Conservation (phyloP, 2,113 vertebrate genomes). For the Forbesichthys agassizii region DNA sequence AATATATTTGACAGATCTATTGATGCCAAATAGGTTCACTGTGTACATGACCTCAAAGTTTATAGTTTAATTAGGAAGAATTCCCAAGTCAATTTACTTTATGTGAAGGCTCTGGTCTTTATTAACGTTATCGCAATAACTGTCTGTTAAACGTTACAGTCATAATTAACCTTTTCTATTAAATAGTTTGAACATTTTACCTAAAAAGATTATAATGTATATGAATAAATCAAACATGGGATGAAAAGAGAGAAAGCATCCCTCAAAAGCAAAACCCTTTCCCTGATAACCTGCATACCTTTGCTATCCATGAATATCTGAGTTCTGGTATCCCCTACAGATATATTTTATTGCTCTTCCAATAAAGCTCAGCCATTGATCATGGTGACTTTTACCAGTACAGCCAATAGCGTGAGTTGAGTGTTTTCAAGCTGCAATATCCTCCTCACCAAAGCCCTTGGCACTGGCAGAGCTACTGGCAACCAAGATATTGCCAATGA, state of each 20-base stretch:
- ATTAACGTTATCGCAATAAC: constrained; percentile 20
- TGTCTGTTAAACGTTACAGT: constrained; percentile 20
- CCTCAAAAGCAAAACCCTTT: too few relatives aligned
- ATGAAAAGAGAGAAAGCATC: neutral
- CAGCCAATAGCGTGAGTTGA: too few relatives aligned
- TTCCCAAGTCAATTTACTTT: constrained; percentile 35
- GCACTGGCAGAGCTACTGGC: too few relatives aligned
- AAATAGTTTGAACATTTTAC: neutral
- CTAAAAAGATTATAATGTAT: neutral
- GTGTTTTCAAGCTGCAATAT: too few relatives aligned
- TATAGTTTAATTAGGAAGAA: constrained; percentile 41
- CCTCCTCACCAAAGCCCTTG: too few relatives aligned
- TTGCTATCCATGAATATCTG: too few relatives aligned
- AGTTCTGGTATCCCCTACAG: too few relatives aligned
- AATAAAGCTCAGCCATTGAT: too few relatives aligned
- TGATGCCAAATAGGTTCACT: constrained; percentile 24
- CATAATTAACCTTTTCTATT: constrained; percentile 6
- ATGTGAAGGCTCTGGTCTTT: constrained; percentile 25
- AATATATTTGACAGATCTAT: constrained; percentile 41
- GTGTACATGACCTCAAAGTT: constrained; percentile 33
- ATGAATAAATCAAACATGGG: neutral
- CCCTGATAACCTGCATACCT: too few relatives aligned
- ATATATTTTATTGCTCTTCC: too few relatives aligned
- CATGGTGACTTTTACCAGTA: too few relatives aligned
- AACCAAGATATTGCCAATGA: too few relatives aligned